phyloP scores from a whole-genome alignment of 2,113 vertebrate genomes.

The Loxodonta africana region DNA sequence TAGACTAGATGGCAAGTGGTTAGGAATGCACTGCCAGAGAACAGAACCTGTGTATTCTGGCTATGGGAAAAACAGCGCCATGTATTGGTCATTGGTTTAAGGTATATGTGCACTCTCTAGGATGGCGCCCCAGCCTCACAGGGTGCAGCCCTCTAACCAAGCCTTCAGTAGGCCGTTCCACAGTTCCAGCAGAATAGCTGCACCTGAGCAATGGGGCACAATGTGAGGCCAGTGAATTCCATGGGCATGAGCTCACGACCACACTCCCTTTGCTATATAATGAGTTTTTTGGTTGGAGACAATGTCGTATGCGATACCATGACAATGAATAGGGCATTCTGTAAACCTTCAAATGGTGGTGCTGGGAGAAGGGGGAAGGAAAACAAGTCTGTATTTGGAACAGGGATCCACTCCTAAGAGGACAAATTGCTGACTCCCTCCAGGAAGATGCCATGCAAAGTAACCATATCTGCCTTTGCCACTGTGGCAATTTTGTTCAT shows the following conservation, averaged over 20 bases:
- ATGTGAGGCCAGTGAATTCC: background rate
- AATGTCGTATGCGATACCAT: background rate
- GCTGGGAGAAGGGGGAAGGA: background rate
- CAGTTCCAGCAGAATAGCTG: background rate
- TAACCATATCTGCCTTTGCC: background rate
- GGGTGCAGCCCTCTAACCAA: background rate
- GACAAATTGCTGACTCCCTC: background rate
- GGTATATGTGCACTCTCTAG: background rate
- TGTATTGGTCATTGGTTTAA: background rate
- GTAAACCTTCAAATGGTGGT: background rate
- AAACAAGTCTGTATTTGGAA: background rate
- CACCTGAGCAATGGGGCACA: fast-evolving
- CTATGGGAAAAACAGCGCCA: fast-evolving
- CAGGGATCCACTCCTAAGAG: background rate
- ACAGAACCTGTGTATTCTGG: background rate
- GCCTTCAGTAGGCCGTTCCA: background rate
- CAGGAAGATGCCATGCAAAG: background rate
- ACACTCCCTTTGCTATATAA: background rate
- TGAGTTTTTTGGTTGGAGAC: constrained; percentile 17
- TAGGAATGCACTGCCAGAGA: background rate
- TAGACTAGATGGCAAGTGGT: no score
- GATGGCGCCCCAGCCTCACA: background rate
- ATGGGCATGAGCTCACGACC: background rate
- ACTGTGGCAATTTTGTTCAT: no score
- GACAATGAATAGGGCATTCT: no score